phyloP scores from a whole-genome alignment of 1,140 invertebrate species.

The Ceratoteleas bidentatus region DNA sequence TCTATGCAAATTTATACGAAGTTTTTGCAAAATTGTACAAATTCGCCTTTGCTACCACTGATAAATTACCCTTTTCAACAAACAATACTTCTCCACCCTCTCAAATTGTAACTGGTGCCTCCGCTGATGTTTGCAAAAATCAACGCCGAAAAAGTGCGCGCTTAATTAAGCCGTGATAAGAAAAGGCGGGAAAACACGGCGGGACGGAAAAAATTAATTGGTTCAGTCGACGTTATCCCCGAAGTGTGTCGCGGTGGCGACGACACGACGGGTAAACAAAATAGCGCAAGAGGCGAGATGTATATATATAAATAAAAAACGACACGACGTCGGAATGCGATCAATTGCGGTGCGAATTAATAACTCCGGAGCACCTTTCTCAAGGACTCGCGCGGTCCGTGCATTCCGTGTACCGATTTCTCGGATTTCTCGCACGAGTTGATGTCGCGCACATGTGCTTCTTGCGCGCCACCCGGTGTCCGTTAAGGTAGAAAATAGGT shows the following conservation, averaged over 20 bases:
- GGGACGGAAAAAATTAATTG: conserved; percentile 15
- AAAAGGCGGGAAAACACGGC: background rate
- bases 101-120: no score
- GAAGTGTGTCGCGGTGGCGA: conserved; percentile 25
- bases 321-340: conserved; percentile 38
- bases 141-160: no score
- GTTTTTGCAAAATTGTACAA: no score
- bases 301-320: background rate
- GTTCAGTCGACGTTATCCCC: conserved; percentile 12
- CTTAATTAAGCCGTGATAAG: conserved; percentile 13
- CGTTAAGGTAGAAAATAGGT: background rate
- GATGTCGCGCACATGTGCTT: conserved; percentile 1
- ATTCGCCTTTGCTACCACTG: no score
- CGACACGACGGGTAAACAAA: conserved; percentile 1
- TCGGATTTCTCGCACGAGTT: conserved; percentile 22
- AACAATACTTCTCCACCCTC: no score
- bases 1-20: no score
- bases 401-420: conserved; percentile 36
- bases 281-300: no score
- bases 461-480: conserved; percentile 2
- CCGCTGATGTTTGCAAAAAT: no score
- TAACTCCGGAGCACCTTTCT: conserved; percentile 55
- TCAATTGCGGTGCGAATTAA: conserved; percentile 42
- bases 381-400: conserved; percentile 48
- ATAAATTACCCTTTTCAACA: no score